Evolutionary conservation across 1,140 invertebrate species (phyloP).

Genomic region (Aleiodes sp.): DNA sequence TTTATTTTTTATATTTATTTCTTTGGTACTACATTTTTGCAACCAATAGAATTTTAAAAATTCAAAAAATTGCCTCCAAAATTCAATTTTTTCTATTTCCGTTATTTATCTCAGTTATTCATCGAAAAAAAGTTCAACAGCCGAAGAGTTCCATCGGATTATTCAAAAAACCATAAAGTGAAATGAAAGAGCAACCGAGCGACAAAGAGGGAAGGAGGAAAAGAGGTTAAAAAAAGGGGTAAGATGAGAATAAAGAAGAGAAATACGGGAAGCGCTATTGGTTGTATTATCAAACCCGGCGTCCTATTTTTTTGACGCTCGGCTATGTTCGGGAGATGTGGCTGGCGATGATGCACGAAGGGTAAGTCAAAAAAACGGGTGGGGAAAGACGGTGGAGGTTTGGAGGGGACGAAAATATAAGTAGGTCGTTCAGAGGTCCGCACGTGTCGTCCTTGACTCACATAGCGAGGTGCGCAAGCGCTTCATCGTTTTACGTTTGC

Average conservation of each 20-base stretch:
- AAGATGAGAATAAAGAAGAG: constrained; percentile 9
- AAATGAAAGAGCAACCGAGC: not conserved
- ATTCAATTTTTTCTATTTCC: too few species aligned
- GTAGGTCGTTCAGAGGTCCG: constrained; percentile 63
- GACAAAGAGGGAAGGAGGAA: too few species aligned
- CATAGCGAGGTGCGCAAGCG: constrained; percentile 62
- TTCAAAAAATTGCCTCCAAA: too few species aligned
- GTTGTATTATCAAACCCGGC: constrained; percentile 38
- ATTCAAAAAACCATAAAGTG: not conserved
- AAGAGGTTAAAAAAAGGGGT: not conserved
- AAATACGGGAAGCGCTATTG: constrained; percentile 32
- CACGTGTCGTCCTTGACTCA: constrained; percentile 69
- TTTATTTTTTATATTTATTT: too few species aligned
- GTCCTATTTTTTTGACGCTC: constrained; percentile 61
- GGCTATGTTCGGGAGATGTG: constrained; percentile 53
- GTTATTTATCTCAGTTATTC: too few species aligned
- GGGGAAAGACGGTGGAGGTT: too few species aligned
- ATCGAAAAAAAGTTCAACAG: too few species aligned
- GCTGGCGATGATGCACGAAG: constrained; percentile 54
- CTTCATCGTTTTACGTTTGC: constrained; percentile 45
- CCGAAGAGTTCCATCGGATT: not conserved
- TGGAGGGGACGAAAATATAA: constrained; percentile 57
- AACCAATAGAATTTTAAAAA: too few species aligned
- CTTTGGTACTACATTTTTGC: too few species aligned
- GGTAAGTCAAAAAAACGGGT: constrained; percentile 23